Base-by-base conservation (phyloP, 2,113 vertebrate genomes). In the Scortum barcoo region DNA sequence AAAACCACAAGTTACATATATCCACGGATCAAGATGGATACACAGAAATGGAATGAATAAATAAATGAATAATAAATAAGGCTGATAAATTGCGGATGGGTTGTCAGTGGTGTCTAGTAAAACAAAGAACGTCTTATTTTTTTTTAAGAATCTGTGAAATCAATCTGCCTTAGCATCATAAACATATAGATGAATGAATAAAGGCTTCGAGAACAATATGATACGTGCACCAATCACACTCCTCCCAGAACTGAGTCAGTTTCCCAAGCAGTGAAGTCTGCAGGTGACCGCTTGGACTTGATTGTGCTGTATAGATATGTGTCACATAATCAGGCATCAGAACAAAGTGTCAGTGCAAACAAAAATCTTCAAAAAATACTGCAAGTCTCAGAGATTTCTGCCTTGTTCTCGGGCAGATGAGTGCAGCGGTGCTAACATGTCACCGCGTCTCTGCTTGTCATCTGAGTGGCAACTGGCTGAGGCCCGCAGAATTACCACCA, bases 401-500 rank as follows among this genome's bases (percentile, higher is more conserved):
- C 33, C 3, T 20, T 71, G 8, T 22, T 70, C 3, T 58, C 42
- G 24, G 53, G 72, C 53, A 68, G 53, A 33, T 30, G 26, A 53
- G 58, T 65, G 38, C 40, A 69, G 12, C 67, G 36, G 10, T 17
- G 76, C 22, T n/a, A 44, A 81, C 7, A 7, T 44, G 36, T 70
- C 38, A 65, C 60, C 38, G 53, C 62, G 67, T 80, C 78, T 60
- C 20, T 22, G 8, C 3, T 62, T 54, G 24, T 69, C 38, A 48
- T 76, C 53, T 67, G 5, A 13, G 24, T 26, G 46, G 24, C 53
- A 79, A 72, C 38, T 5, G 51, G 33, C 50, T 22, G 4, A 53
- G 78, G 50, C 46, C 73, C 61, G 56, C 38, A 56, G 68, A 33
- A 66, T 76, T 22, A 51, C 46, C 71, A 42, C 20, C 2, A 24